Evolutionary conservation across 2,888 invertebrate species (phyloP).

Genomic region (Acleris laterana): DNA sequence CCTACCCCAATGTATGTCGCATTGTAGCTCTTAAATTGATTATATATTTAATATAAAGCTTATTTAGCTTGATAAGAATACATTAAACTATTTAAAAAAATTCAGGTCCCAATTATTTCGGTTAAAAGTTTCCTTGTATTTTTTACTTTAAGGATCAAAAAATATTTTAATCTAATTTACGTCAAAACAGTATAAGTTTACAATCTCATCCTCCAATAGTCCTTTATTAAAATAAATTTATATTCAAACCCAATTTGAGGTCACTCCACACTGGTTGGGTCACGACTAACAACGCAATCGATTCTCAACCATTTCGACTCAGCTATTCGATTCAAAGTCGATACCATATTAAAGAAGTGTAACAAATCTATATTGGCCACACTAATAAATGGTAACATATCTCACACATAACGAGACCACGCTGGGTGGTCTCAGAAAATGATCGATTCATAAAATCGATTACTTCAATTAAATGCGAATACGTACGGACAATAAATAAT

Average conservation of each 20-base stretch:
- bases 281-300: not conserved
- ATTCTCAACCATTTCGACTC: slow-evolving; percentile 1
- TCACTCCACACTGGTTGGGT: slow-evolving; percentile 7
- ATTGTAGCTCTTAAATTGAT: no score
- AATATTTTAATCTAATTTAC: not conserved
- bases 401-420: slow-evolving; percentile 38
- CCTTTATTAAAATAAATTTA: slow-evolving; percentile 21
- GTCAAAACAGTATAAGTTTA: not conserved
- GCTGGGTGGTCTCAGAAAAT: slow-evolving; percentile 43
- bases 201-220: slow-evolving; percentile 1
- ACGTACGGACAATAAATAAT: slow-evolving; percentile 59
- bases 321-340: slow-evolving; percentile 2
- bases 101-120: no score
- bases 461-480: slow-evolving; percentile 58
- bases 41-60: no score
- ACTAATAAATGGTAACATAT: slow-evolving; percentile 37
- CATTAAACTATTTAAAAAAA: no score
- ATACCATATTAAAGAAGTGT: slow-evolving; percentile 14
- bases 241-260: slow-evolving; percentile 17
- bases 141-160: no score
- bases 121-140: no score
- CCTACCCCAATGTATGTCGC: no score
- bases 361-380: slow-evolving; percentile 32
- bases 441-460: slow-evolving; percentile 52
- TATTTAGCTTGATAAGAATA: no score